Evolutionary conservation across 2,888 invertebrate species (phyloP), one percentile per base, ranked within the genome.

Genomic region (Diplazon laetatorius): DNA sequence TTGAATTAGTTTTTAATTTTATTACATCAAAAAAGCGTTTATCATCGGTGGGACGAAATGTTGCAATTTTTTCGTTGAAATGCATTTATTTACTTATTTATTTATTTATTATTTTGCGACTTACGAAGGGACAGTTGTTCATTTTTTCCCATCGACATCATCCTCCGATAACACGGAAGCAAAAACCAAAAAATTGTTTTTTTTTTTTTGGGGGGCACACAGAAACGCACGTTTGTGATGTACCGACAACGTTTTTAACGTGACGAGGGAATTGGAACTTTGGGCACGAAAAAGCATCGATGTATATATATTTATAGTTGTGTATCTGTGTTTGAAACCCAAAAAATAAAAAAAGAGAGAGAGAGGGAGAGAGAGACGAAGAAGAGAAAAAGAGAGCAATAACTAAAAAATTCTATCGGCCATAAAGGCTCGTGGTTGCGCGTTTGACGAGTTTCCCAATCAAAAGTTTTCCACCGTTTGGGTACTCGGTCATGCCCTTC

Each of bases 401-500:
- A 78, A 55, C 16, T 42, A 55, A 63, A 68, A n/a, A 78, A 78
- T 70, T 66, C 66, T 55, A 48, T 68, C 71, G 71, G 66, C 71
- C 66, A 78, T 75, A 75, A 75, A 71, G 78, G 78, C 75, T 74
- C 74, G 79, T 73, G 82, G 77, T 76, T 80, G 83, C 76, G 81
- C 85, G 84, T 85, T 87, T 87, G 85, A 86, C 86, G 86, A 87
- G 85, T 84, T 82, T 85, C 74, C 84, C 87, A 87, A 87, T 87
- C 87, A 87, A 86, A 87, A 84, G 83, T 86, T 85, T 85, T 83
- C 78, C 84, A 83, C 80, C 83, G 80, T 82, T 83, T 81, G 80
- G 75, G 66, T 73, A 80, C 75, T 80, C 74, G 75, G 74, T 77
- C 78, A 80, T 80, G 80, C 70, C 79, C 75, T 77, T 76, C 68